Evolutionary conservation across 2,888 invertebrate species (phyloP).

Genomic region (Nymphalis polychloros): DNA sequence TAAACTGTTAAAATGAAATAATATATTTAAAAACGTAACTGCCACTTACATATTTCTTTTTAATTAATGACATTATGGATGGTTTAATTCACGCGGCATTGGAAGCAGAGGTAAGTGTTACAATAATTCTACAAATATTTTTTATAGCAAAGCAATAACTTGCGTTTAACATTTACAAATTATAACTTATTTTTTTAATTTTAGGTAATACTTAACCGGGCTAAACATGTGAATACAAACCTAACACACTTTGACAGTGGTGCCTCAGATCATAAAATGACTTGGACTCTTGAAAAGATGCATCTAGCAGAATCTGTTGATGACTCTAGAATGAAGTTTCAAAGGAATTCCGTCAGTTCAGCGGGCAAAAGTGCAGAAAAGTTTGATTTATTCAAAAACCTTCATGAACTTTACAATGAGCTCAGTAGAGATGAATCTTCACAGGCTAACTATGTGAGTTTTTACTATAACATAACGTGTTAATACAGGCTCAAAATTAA

Average conservation of each 20-base stretch:
- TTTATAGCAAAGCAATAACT: constrained; percentile 43
- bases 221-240: constrained; percentile 77
- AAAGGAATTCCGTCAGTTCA: constrained; percentile 67
- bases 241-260: constrained; percentile 74
- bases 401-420: constrained; percentile 76
- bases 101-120: constrained; percentile 77
- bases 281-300: constrained; percentile 80
- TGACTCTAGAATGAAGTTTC: constrained; percentile 76
- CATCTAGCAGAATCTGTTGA: constrained; percentile 76
- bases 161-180: constrained; percentile 29
- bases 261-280: constrained; percentile 79
- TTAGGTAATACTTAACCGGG: constrained; percentile 76
- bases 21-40: constrained; percentile 67
- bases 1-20: constrained; percentile 74
- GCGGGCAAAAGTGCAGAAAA: constrained; percentile 66
- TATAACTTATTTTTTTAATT: constrained; percentile 45
- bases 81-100: constrained; percentile 82
- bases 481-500: too few relatives aligned
- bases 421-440: constrained; percentile 73
- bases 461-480: constrained; percentile 12
- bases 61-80: constrained; percentile 81
- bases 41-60: constrained; percentile 71
- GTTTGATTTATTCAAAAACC: constrained; percentile 78
- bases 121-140: constrained; percentile 57
- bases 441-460: constrained; percentile 74